phyloP scores from a whole-genome alignment of 2,113 vertebrate species.

The Anseranas semipalmata region DNA sequence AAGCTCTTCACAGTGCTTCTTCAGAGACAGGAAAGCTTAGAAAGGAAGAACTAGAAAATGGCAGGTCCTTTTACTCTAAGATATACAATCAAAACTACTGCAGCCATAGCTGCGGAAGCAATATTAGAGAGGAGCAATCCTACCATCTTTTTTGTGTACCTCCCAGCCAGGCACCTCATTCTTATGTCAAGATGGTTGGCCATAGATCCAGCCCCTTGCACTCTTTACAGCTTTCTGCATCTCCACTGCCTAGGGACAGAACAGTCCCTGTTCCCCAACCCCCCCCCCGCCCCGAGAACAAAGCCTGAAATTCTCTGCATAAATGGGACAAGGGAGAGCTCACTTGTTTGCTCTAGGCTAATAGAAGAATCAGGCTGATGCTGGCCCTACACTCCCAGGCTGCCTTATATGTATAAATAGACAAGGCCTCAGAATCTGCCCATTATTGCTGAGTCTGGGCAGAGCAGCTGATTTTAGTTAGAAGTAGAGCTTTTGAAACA shows the following conservation, averaged over 20 bases:
- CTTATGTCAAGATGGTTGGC: not conserved
- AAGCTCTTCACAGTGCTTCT: not conserved
- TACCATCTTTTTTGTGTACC: not conserved
- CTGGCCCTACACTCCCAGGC: not conserved
- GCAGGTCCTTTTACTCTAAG: not conserved
- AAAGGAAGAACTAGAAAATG: not conserved
- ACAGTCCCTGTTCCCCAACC: not conserved
- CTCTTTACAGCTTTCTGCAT: not conserved
- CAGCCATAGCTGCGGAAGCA: not conserved
- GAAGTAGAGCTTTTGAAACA: conserved; percentile 28
- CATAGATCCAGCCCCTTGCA: not conserved
- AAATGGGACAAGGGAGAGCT: not conserved
- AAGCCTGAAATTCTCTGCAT: not conserved
- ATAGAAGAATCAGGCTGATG: not conserved
- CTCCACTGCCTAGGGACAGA: not conserved
- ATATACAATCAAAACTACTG: not conserved
- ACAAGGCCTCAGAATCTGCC: not conserved
- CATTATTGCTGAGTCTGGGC: not conserved
- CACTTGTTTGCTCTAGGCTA: not conserved
- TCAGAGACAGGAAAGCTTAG: not conserved
- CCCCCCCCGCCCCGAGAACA: not conserved
- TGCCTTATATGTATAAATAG: not conserved
- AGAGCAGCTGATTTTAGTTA: conserved; percentile 15
- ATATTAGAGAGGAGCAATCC: not conserved
- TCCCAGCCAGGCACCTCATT: not conserved